Evolutionary conservation across 2,888 invertebrate species (phyloP), one percentile per base, ranked within the genome.

Genomic region (Crocallis elinguaria): DNA sequence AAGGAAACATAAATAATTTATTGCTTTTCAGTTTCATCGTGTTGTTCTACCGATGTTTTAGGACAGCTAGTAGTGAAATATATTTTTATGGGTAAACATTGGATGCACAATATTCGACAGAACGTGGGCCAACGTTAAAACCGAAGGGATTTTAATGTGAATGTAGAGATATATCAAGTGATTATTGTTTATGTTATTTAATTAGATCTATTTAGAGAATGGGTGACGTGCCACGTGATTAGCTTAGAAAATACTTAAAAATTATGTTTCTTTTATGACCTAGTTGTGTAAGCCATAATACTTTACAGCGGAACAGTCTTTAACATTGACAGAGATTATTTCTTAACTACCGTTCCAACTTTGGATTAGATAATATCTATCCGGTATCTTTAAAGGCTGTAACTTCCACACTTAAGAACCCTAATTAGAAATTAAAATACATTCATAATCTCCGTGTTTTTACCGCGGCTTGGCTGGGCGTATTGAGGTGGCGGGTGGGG

Each of bases 381-480:
- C 32, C 43, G 38, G 48, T 43, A 49, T 43, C 48, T 54, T 54
- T 43, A 48, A 49, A 38, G 53, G 38, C 29, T 43, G 42, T 49
- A 54, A 54, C 48, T 54, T 54, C 53, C 43, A 48, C 43, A 49
- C 53, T 54, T 54, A 43, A 49, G 43, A 54, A 38, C 53, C 48
- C 48, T 49, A 54, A 54, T 54, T 54, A 48, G 43, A 54, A 43
- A 54, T 54, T 54, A 54, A 54, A 54, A 54, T 49, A 54, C 53
- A 48, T 43, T 54, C 53, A 43, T 54, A 48, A 54, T 54, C 48
- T 43, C 27, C 19, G 33, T 38, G 48, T 54, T 54, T 54, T 48
- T 54, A 52, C 46, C 52, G 35, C 46, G 36, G 21, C 19, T 17
- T 9, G 30, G 37, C 25, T 33, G 32, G 19, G 16, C 25, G 45